Conservation (phyloP, 2,797 vertebrate genomes). For the Buceros bicornis region DNA sequence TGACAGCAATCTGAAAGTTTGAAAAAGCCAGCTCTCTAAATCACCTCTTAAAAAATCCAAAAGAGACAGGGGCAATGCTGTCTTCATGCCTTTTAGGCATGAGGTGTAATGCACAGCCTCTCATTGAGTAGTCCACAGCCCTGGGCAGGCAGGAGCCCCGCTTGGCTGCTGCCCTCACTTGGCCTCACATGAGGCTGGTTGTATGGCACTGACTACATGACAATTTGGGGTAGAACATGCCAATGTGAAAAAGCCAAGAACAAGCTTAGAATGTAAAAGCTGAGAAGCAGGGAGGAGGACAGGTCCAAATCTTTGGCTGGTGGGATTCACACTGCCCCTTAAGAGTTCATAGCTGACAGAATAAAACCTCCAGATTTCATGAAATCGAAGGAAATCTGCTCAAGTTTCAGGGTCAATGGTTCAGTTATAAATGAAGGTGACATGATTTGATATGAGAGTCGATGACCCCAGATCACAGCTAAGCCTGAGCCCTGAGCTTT, state of each 20-base stretch:
- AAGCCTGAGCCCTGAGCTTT: neutral
- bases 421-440: conserved; percentile 27
- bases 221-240: neutral
- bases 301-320: neutral
- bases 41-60: neutral
- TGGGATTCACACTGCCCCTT: neutral
- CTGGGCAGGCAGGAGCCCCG: neutral
- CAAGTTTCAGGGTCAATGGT: conserved; percentile 20
- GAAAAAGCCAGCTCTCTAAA: neutral
- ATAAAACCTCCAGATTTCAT: neutral
- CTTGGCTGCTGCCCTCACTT: rapidly evolving
- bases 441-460: neutral
- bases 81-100: neutral
- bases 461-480: neutral
- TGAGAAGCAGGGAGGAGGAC: neutral
- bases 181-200: rapidly evolving
- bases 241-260: neutral
- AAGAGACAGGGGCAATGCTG: neutral
- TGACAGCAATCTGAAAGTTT: neutral
- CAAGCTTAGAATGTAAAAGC: neutral
- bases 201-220: rapidly evolving
- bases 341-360: neutral
- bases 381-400: neutral
- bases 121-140: neutral
- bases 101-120: neutral